These are phyloP conservation scores for Siniperca scherzeri DNA, from an alignment of 2,797 vertebrate species.

Conservation along the genomic window DNA sequence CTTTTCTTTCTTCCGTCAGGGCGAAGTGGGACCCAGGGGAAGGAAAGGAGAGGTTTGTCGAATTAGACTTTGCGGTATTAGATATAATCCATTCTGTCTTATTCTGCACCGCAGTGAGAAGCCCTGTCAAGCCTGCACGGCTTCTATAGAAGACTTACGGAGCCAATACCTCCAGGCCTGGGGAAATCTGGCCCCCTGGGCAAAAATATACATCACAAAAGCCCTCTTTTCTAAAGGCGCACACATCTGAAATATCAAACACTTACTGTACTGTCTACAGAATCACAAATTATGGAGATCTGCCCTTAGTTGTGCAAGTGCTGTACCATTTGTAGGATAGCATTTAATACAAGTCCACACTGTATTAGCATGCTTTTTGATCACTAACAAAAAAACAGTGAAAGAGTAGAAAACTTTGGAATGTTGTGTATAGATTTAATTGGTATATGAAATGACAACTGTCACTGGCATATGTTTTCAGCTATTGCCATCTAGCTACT, in stretches of 20 bases:
- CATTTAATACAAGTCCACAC: not conserved
- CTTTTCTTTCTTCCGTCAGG: constrained; percentile 79
- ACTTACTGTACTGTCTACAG: constrained; percentile 55
- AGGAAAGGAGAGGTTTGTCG: constrained; percentile 89
- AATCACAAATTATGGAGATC: constrained; percentile 58
- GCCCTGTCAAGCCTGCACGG: constrained; percentile 67
- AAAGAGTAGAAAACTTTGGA: not conserved
- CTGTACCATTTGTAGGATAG: constrained; percentile 20
- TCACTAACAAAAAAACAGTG: not conserved
- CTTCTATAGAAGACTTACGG: constrained; percentile 66
- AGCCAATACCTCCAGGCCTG: constrained; percentile 64
- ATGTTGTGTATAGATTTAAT: not conserved
- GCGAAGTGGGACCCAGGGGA: constrained; percentile 85
- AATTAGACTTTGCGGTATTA: constrained; percentile 79
- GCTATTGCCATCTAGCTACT: not conserved
- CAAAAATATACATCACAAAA: constrained; percentile 74
- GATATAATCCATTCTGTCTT: constrained; percentile 79
- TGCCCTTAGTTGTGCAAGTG: not conserved
- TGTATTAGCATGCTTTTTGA: constrained; percentile 13
- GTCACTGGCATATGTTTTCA: not conserved
- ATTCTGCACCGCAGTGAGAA: constrained; percentile 69
- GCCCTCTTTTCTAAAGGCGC: constrained; percentile 49
- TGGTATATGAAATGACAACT: not conserved
- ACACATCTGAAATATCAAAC: constrained; percentile 69
- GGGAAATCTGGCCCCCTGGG: constrained; percentile 66